phyloP scores from a whole-genome alignment of 35 echinoderm and acorn worm genomes.

The Apostichopus japonicus region DNA sequence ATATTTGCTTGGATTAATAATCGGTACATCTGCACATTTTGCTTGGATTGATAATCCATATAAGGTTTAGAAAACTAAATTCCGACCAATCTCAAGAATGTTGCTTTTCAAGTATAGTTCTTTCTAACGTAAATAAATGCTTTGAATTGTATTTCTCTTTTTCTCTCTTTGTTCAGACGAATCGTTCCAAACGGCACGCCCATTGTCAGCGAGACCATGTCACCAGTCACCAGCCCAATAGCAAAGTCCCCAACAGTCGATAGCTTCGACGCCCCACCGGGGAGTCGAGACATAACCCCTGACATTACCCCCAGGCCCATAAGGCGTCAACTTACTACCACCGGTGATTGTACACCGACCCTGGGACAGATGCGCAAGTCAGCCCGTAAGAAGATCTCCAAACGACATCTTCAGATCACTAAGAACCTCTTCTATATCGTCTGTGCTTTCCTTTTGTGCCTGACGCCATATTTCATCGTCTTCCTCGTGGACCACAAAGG shows the following conservation, averaged over 20 bases:
- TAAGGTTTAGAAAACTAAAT: too few species aligned
- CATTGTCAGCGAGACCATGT: background rate
- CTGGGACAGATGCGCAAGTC: conserved; percentile 48
- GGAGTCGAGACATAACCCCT: conserved; percentile 17
- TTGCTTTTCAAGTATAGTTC: too few species aligned
- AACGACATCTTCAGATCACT: conserved; percentile 52
- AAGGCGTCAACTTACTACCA: conserved; percentile 28
- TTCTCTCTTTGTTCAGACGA: conserved; percentile 2
- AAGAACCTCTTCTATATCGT: conserved; percentile 72
- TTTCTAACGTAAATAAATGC: too few species aligned
- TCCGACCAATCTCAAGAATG: too few species aligned
- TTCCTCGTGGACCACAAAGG: conserved; percentile 31
- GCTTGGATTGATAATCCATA: too few species aligned
- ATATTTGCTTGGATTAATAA: too few species aligned
- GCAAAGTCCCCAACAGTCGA: background rate
- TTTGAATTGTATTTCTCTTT: background rate
- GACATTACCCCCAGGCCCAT: conserved; percentile 36
- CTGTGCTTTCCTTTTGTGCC: conserved; percentile 36
- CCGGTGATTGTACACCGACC: conserved; percentile 47
- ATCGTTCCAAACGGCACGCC: background rate
- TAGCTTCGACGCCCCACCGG: background rate
- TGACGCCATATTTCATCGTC: conserved; percentile 56
- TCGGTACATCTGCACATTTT: too few species aligned
- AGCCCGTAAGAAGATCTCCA: conserved; percentile 30
- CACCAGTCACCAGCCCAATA: background rate